These are phyloP conservation scores for Tridacna crocea DNA, from an alignment of 2,888 invertebrate species.

Conservation along the genomic window DNA sequence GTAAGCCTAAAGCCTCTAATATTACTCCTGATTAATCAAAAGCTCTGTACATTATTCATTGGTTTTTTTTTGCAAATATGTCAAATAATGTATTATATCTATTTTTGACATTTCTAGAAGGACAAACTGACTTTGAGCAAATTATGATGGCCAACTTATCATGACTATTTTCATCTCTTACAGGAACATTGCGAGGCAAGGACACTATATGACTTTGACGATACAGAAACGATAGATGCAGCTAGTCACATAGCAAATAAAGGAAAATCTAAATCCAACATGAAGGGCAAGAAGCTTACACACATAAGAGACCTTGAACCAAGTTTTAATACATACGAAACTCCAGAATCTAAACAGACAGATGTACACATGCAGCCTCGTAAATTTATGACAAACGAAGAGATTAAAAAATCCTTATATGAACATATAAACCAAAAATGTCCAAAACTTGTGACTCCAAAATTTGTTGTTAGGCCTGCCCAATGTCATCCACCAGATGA, in stretches of 20 bases:
- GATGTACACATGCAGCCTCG: slow-evolving; percentile 18
- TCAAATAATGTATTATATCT: too few relatives aligned
- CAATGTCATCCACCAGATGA: slow-evolving; percentile 79
- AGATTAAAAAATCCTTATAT: slow-evolving; percentile 41
- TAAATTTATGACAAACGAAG: slow-evolving; percentile 45
- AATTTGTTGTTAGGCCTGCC: slow-evolving; percentile 79
- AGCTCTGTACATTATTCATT: too few relatives aligned
- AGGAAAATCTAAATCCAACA: slow-evolving; percentile 30
- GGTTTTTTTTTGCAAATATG: too few relatives aligned
- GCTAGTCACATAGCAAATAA: slow-evolving; percentile 41
- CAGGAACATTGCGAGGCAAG: slow-evolving; percentile 33
- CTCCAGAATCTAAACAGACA: slow-evolving; percentile 23
- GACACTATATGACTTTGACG: slow-evolving; percentile 54
- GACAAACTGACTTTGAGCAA: too few relatives aligned
- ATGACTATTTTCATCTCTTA: slow-evolving; percentile 57
- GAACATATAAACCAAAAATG: slow-evolving; percentile 56
- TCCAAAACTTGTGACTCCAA: slow-evolving; percentile 57
- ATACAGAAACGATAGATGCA: slow-evolving; percentile 50
- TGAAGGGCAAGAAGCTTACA: slow-evolving; percentile 13
- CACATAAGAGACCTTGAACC: slow-evolving; percentile 21
- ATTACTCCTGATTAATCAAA: too few relatives aligned
- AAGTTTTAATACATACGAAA: slow-evolving; percentile 5
- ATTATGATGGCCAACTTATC: slow-evolving; percentile 41
- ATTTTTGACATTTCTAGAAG: too few relatives aligned
- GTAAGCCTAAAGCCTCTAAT: too few relatives aligned